Percentiles rank a stretch among this genome's conserved stretches.
Evolutionary conservation across 2,797 vertebrate genomes (phyloP).

Genomic region (Spondyliosoma cantharus): DNA sequence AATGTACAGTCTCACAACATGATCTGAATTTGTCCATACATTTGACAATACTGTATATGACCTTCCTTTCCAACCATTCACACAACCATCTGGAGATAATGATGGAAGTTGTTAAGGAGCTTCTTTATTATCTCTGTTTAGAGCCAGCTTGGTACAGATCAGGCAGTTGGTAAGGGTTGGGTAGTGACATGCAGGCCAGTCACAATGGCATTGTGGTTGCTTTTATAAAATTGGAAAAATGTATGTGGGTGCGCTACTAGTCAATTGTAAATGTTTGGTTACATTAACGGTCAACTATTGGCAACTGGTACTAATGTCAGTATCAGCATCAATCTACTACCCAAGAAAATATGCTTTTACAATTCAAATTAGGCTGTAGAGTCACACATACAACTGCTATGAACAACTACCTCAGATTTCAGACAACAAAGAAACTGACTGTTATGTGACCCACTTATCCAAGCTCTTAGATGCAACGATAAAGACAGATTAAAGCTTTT

Average conservation of each 20-base stretch:
- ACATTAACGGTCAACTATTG: not conserved
- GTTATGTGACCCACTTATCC: conserved; percentile 25
- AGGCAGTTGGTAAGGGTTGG: too few relatives aligned
- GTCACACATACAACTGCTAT: not conserved
- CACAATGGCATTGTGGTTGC: too few relatives aligned
- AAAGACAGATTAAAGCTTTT: conserved; percentile 17
- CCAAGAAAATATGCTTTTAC: not conserved
- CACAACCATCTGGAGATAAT: too few relatives aligned
- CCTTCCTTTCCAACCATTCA: not conserved
- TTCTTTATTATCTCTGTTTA: too few relatives aligned
- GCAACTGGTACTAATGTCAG: not conserved
- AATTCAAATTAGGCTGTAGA: conserved; percentile 4
- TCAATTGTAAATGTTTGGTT: not conserved
- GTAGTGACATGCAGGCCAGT: too few relatives aligned
- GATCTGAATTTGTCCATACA: not conserved
- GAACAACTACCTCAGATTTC: conserved; percentile 16
- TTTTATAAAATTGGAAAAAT: not conserved
- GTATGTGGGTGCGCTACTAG: not conserved
- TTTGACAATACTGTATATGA: not conserved
- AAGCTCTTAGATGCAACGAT: conserved; percentile 19
- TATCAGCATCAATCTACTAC: not conserved
- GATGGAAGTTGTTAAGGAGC: too few relatives aligned
- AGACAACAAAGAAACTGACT: conserved; percentile 12
- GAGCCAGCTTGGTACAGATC: too few relatives aligned
- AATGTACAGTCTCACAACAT: not conserved